Percentiles rank a stretch among this genome's conserved stretches.
These are phyloP conservation scores for Brachyalestes nurse DNA, from an alignment of 2,797 vertebrate species.

Conservation along the genomic window DNA sequence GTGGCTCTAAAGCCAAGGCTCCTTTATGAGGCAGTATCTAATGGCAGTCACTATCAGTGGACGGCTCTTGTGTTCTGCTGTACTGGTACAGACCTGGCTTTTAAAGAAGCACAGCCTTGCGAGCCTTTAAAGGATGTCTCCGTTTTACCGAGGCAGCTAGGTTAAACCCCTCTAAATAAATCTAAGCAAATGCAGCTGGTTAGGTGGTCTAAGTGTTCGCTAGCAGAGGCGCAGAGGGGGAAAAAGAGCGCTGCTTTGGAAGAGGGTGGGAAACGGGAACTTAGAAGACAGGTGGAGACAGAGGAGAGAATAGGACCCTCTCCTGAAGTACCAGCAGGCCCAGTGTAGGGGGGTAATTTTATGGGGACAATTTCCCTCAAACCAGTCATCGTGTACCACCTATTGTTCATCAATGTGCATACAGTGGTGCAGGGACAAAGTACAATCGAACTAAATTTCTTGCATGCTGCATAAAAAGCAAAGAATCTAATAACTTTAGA, in stretches of 20 bases:
- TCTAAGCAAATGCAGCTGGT: slow-evolving; percentile 60
- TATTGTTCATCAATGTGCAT: too few relatives aligned
- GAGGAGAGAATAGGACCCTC: not conserved
- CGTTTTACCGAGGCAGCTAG: slow-evolving; percentile 63
- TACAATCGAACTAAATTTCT: too few relatives aligned
- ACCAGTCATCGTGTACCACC: too few relatives aligned
- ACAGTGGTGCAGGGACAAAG: too few relatives aligned
- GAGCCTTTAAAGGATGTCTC: slow-evolving; percentile 63
- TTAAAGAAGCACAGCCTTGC: slow-evolving; percentile 45
- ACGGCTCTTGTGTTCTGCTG: slow-evolving; percentile 53
- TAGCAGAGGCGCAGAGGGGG: not conserved
- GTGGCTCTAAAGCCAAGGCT: slow-evolving; percentile 71
- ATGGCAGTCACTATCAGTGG: slow-evolving; percentile 59
- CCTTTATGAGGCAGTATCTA: slow-evolving; percentile 72
- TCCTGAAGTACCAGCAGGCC: not conserved
- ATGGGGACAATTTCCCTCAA: too few relatives aligned
- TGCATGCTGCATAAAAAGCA: too few relatives aligned
- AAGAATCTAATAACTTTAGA: too few relatives aligned
- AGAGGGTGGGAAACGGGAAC: not conserved
- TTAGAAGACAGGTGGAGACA: not conserved
- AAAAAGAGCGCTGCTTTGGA: slow-evolving; percentile 1
- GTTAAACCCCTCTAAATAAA: slow-evolving; percentile 64
- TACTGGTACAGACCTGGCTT: slow-evolving; percentile 54
- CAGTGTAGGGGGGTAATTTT: too few relatives aligned
- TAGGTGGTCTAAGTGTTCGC: slow-evolving; percentile 57